Evolutionary conservation across 2,113 vertebrate genomes (phyloP).

Genomic region (Semicossyphus pulcher): DNA sequence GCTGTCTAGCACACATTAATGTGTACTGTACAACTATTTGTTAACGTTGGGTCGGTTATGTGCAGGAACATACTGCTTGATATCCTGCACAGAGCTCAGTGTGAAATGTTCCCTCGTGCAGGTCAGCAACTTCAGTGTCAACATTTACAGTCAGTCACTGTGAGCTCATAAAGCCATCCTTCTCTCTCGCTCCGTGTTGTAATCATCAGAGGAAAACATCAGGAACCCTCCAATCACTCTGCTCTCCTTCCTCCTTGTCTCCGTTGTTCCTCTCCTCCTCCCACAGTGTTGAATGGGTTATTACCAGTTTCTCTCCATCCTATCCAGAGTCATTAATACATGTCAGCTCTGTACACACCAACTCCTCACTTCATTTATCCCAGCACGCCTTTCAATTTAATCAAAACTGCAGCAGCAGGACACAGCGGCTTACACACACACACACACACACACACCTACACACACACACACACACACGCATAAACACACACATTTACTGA

Average conservation of each 20-base stretch:
- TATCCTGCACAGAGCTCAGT: background rate
- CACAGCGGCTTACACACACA: conserved; percentile 7
- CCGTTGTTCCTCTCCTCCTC: conserved; percentile 4
- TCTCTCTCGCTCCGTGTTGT: background rate
- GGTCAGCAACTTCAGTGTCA: background rate
- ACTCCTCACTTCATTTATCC: conserved; percentile 84
- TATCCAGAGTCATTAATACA: conserved; percentile 75
- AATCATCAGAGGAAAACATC: conserved; percentile 21
- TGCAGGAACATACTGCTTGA: too few species aligned
- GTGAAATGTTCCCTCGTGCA: too few species aligned
- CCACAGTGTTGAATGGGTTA: conserved; percentile 56
- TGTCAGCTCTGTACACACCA: conserved; percentile 78
- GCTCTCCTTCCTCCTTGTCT: background rate
- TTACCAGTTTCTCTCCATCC: conserved; percentile 71
- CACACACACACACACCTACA: conserved; percentile 14
- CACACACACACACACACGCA: conserved; percentile 66
- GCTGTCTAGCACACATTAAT: too few species aligned
- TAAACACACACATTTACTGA: conserved; percentile 79
- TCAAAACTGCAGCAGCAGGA: conserved; percentile 83
- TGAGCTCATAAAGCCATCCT: background rate
- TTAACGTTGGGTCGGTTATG: too few species aligned
- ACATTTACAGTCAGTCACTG: conserved; percentile 7
- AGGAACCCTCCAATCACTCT: background rate
- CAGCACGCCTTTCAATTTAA: conserved; percentile 83
- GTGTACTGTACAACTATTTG: too few species aligned